A percentile compares a stretch with the other conserved stretches of the same genome.
Evolutionary conservation across 64 coral and sea anemone genomes (phyloP).

Genomic region (Pocillopora damicornis): DNA sequence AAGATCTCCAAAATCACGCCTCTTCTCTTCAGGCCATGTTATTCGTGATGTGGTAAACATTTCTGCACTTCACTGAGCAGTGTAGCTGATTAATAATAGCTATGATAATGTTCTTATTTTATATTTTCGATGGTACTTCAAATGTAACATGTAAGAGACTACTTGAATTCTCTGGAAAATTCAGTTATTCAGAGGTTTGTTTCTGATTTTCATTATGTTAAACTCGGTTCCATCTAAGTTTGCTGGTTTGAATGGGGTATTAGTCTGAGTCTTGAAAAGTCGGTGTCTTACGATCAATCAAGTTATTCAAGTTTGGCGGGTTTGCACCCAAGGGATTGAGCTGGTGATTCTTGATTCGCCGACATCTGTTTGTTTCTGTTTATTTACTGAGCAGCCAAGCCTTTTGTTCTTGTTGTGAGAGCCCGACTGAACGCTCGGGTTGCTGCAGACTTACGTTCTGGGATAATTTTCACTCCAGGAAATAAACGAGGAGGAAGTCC

Average conservation of each 20-base stretch:
- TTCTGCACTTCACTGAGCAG: too few relatives aligned
- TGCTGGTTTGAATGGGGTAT: too few relatives aligned
- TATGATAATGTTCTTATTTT: too few relatives aligned
- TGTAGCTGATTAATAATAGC: too few relatives aligned
- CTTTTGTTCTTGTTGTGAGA: background rate
- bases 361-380: background rate
- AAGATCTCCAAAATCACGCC: too few relatives aligned
- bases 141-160: too few relatives aligned
- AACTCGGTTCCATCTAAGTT: background rate
- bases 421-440: background rate
- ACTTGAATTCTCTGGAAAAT: too few relatives aligned
- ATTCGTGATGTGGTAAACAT: too few relatives aligned
- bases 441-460: background rate
- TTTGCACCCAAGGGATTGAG: constrained; percentile 4
- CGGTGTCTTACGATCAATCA: background rate
- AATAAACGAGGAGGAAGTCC: background rate
- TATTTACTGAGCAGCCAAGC: background rate
- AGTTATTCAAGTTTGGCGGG: constrained; percentile 24
- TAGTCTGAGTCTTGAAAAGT: too few relatives aligned
- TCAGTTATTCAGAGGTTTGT: too few relatives aligned
- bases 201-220: background rate
- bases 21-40: too few relatives aligned
- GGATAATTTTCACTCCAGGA: background rate
- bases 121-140: too few relatives aligned
- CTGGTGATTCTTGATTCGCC: background rate